Evolutionary conservation across 2,113 vertebrate genomes (phyloP).

Genomic region (Crotalus horridus): DNA sequence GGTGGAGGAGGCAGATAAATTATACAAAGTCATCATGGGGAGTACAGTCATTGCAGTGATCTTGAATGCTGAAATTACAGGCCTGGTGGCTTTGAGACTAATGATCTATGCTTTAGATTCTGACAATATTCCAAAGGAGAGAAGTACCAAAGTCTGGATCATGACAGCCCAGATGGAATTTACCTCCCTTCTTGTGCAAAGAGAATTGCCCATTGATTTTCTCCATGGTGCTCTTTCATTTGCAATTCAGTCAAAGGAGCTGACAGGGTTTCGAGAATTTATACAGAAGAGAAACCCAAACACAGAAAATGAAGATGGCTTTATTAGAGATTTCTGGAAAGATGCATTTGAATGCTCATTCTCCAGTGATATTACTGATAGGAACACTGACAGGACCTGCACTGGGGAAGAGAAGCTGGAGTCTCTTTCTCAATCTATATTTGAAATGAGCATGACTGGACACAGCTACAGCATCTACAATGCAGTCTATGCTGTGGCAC

Average conservation of each 20-base stretch:
- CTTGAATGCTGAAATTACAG: neutral
- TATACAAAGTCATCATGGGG: neutral
- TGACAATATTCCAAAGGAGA: neutral
- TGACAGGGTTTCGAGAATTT: neutral
- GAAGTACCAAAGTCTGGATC: neutral
- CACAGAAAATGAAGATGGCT: neutral
- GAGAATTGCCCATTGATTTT: neutral
- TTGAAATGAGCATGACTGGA: neutral
- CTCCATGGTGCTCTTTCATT: neutral
- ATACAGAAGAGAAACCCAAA: neutral
- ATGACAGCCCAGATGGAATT: neutral
- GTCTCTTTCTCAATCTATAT: neutral
- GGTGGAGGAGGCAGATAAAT: neutral
- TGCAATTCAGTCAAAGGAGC: neutral
- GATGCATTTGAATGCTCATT: neutral
- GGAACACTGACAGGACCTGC: neutral
- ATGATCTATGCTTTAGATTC: neutral
- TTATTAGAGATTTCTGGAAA: neutral
- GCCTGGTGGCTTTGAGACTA: neutral
- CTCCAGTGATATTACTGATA: neutral
- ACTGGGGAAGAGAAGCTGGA: neutral
- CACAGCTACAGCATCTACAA: neutral
- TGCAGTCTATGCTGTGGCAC: neutral
- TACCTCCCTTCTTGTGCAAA: neutral
- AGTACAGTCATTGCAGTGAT: neutral